Percentiles rank a stretch among this genome's conserved stretches.
These are phyloP conservation scores for Brachionus rubens DNA, from an alignment of 1,140 invertebrate genomes.

Conservation along the genomic window DNA sequence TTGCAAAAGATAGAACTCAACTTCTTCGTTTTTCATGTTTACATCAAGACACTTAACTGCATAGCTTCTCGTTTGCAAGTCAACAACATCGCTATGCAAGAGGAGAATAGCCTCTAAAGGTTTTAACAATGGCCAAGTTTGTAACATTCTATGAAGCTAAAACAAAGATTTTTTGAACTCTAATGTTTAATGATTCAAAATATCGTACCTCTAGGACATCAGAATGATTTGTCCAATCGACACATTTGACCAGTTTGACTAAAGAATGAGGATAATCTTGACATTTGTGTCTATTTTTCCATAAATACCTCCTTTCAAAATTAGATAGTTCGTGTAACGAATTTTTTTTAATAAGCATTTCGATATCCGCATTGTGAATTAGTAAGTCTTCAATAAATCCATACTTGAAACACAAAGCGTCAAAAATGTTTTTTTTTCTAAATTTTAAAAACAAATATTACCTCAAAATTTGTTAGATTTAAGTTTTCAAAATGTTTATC, in stretches of 20 bases:
- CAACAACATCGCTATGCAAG: constrained; percentile 90
- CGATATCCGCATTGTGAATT: not conserved
- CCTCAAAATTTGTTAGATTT: no score
- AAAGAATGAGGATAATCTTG: constrained; percentile 32
- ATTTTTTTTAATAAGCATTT: constrained; percentile 1
- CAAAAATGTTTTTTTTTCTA: not conserved
- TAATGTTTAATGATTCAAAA: no score
- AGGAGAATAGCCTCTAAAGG: constrained; percentile 81
- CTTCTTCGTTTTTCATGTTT: constrained; percentile 65
- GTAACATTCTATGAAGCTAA: constrained; percentile 6
- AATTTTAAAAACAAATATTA: no score
- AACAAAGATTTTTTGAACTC: no score
- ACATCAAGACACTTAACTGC: constrained; percentile 79
- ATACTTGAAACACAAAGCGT: not conserved
- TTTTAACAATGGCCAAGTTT: constrained; percentile 72
- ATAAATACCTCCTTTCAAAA: constrained; percentile 80
- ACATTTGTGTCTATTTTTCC: constrained; percentile 69
- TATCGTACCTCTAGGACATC: not conserved
- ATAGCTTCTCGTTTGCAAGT: constrained; percentile 78
- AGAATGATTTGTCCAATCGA: constrained; percentile 21
- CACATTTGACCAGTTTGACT: not conserved
- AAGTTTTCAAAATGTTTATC: not conserved
- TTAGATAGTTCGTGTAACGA: constrained; percentile 81
- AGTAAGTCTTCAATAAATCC: not conserved
- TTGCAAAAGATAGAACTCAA: constrained; percentile 72